phyloP scores from a whole-genome alignment of 30 jellyfish, hydroid and myxozoan species.

The Hydractinia symbiolongicarpus region DNA sequence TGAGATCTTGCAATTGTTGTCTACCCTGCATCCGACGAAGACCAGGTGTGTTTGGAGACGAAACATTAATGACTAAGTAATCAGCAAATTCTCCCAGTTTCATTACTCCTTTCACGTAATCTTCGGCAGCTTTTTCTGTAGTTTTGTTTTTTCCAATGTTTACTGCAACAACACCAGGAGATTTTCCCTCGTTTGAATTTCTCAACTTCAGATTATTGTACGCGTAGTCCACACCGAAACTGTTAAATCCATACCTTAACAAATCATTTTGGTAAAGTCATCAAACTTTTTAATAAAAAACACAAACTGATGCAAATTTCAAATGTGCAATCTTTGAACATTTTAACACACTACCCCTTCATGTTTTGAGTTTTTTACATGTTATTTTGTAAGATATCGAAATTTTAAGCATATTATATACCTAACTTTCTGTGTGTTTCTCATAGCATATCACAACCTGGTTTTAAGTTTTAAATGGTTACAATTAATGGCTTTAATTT shows the following conservation, averaged over 20 bases:
- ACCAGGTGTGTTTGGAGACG: constrained; percentile 95
- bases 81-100: constrained; percentile 56
- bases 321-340: background rate
- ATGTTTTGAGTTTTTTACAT: too few relatives aligned
- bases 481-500: too few relatives aligned
- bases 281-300: background rate
- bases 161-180: constrained; percentile 54
- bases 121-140: constrained; percentile 52
- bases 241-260: constrained; percentile 74
- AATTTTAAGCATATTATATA: too few relatives aligned
- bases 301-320: background rate
- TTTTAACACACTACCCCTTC: too few relatives aligned
- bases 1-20: constrained; percentile 38
- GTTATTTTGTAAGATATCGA: too few relatives aligned
- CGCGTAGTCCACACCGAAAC: constrained; percentile 50
- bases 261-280: background rate
- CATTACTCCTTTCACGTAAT: constrained; percentile 49
- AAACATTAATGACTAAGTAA: constrained; percentile 65
- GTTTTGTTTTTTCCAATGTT: constrained; percentile 68
- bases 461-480: too few relatives aligned
- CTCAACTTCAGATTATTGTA: constrained; percentile 37
- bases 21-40: constrained; percentile 71
- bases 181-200: background rate
- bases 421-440: too few relatives aligned
- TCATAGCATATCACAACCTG: too few relatives aligned